Percentiles rank a stretch among this genome's conserved stretches.
Conservation (phyloP, 2,113 vertebrate species). For the Galemys pyrenaicus region DNA sequence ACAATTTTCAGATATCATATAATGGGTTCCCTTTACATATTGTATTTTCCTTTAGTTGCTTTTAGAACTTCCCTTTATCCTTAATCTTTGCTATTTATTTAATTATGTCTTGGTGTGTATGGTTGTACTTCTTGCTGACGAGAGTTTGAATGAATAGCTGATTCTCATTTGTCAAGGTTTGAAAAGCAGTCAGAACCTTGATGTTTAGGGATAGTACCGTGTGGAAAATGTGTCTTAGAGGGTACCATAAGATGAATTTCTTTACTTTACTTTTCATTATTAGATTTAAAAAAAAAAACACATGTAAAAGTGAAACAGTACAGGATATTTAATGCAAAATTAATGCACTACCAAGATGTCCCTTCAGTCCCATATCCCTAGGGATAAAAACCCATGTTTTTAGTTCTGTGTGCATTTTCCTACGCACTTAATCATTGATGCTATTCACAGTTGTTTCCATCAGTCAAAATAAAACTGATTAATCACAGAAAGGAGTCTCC, state of each 20-base stretch:
- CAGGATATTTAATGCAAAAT: neutral
- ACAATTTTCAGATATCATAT: too few species aligned
- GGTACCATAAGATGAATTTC: neutral
- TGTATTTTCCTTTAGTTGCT: too few species aligned
- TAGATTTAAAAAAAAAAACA: neutral
- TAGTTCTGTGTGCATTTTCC: neutral
- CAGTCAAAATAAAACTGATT: neutral
- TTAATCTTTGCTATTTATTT: too few species aligned
- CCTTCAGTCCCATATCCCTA: neutral
- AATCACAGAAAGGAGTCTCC: neutral
- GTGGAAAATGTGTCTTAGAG: neutral
- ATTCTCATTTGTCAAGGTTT: neutral
- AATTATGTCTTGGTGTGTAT: neutral
- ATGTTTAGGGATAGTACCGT: neutral
- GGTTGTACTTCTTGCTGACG: neutral
- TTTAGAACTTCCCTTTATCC: too few species aligned
- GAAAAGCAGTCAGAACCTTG: neutral
- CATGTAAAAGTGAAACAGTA: neutral
- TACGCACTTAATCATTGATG: neutral
- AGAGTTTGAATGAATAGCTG: neutral
- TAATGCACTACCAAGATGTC: neutral
- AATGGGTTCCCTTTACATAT: too few species aligned
- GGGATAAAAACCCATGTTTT: neutral
- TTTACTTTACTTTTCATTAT: neutral
- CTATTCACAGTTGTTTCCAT: neutral